Percentiles rank a stretch among this genome's conserved stretches.
Evolutionary conservation across 2,888 invertebrate genomes (phyloP).

Genomic region (Drosophila stalkeri): DNA sequence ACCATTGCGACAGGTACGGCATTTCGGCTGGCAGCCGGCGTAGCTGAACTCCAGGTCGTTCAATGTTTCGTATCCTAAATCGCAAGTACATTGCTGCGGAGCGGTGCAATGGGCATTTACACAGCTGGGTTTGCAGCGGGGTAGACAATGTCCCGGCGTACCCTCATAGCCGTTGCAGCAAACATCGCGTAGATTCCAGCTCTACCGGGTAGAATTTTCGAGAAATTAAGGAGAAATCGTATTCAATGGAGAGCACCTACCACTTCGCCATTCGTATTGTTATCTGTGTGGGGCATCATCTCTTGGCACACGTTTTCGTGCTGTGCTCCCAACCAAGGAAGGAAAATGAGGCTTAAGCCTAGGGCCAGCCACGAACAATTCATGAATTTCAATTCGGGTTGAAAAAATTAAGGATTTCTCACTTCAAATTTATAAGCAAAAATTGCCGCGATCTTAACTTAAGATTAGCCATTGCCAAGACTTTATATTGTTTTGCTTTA

Average conservation of each 20-base stretch:
- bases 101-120: conserved; percentile 18
- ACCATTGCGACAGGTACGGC: conserved; percentile 22
- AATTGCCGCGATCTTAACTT: conserved; percentile 4
- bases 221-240: too few species aligned
- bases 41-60: not conserved
- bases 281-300: not conserved
- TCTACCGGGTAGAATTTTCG: not conserved
- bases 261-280: not conserved
- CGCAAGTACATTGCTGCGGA: conserved; percentile 28
- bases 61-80: conserved; percentile 11
- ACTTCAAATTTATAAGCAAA: conserved; percentile 24
- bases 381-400: conserved; percentile 4
- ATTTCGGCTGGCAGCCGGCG: conserved; percentile 28
- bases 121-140: conserved; percentile 20
- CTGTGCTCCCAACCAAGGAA: not conserved
- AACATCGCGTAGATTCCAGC: conserved; percentile 3
- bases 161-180: conserved; percentile 29
- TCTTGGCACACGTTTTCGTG: not conserved
- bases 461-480: conserved; percentile 10
- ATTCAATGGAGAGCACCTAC: not conserved
- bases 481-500: not conserved
- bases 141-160: not conserved
- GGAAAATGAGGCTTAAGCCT: not conserved
- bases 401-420: not conserved
- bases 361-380: conserved; percentile 9